Evolutionary conservation across 1,140 invertebrate genomes (phyloP), one percentile per base, ranked within the genome.

Genomic region (Caenorhabditis elegans): DNA sequence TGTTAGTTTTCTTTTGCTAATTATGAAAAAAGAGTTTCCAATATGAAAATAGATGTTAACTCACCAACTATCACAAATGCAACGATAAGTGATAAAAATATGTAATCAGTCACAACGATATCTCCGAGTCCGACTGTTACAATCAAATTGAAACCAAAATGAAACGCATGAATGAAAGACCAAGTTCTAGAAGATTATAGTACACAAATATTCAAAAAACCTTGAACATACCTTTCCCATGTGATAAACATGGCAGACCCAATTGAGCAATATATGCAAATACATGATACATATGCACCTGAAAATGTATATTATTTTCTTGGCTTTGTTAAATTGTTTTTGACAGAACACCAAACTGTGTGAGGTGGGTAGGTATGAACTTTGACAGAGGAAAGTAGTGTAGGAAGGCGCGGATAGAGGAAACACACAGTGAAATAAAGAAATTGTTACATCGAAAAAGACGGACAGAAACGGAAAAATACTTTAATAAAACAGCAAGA

Each of bases 131-230:
- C 88, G 36, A 89, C 88, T 11, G 88, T 89, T 11, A 89, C 88
- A 78, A 89, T 90, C 17, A 90, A 70, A 82, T 89, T 89, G 60
- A 89, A 89, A 47, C 89, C 88, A 78, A 89, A 89, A 78, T 89
- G 88, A 76, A 89, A 89, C 17, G 88, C 88, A 77, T 89, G 88
- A 65, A 89, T 89, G 87, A 89, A 89, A 83, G 86, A 88, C 86
- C 86, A 87, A 26, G 85, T 83, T 36, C 82, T 83, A 55, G 49
- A 79, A 53, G 19, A 17, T 31, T 2, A 11, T 31, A 0, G 24
- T 31, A 22, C n/a, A n/a, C n/a, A n/a, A n/a, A n/a, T n/a, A n/a
- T n/a, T n/a, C n/a, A n/a, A n/a, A n/a, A n/a, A n/a, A n/a, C n/a
- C n/a, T n/a, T 43, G n/a, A 51, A 81, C 4, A 51, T 36, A 83